These are phyloP conservation scores for Emmelina monodactyla DNA, from an alignment of 2,888 invertebrate species.

Conservation along the genomic window DNA sequence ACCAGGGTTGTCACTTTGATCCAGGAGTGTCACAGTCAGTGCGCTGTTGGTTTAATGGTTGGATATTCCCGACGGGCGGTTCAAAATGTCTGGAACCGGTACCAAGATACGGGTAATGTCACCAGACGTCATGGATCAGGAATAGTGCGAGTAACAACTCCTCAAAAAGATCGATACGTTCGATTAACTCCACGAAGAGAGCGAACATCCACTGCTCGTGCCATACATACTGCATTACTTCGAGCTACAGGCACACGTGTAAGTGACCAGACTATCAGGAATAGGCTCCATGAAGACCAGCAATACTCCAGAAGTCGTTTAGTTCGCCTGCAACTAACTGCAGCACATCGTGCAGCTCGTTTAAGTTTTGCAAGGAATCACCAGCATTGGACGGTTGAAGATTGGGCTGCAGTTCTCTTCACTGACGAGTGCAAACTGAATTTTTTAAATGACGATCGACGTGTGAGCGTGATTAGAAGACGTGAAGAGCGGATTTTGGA, in stretches of 20 bases:
- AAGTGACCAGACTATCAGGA: conserved; percentile 1
- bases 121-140: conserved; percentile 10
- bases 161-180: conserved; percentile 13
- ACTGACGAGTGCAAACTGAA: conserved; percentile 2
- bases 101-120: too few relatives aligned
- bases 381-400: background rate
- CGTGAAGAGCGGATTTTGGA: conserved; percentile 5
- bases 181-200: conserved; percentile 11
- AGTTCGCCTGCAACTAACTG: conserved; percentile 1
- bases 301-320: background rate
- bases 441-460: conserved; percentile 1
- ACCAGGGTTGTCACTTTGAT: too few relatives aligned
- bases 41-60: conserved; percentile 1
- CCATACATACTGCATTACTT: conserved; percentile 3
- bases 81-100: too few relatives aligned
- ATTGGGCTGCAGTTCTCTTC: conserved; percentile 1
- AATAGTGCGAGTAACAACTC: conserved; percentile 8
- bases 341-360: background rate
- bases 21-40: conserved; percentile 5
- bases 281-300: conserved; percentile 3
- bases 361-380: background rate
- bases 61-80: conserved; percentile 8
- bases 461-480: conserved; percentile 2
- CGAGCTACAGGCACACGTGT: conserved; percentile 1
- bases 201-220: conserved; percentile 9